Conservation (phyloP, 2,113 vertebrate species). For the Plotosus lineatus region DNA sequence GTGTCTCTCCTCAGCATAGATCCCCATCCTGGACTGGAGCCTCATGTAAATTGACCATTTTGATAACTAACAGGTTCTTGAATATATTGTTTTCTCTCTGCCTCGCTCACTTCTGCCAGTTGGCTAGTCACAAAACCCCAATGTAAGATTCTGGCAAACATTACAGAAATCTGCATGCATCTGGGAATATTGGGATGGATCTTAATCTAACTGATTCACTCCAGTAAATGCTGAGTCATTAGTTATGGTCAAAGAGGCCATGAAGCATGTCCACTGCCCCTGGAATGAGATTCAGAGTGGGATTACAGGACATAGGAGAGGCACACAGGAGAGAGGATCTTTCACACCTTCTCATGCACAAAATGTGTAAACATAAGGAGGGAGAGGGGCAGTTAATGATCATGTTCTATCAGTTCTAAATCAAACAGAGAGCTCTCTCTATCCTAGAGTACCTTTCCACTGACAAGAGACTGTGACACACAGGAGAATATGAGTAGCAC, state of each 20-base stretch:
- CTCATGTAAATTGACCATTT: conserved; percentile 36
- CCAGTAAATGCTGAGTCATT: conserved; percentile 18
- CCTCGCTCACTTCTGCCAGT: conserved; percentile 15
- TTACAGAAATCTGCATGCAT: conserved; percentile 10
- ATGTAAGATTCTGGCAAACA: background rate
- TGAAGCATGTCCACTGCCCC: conserved; percentile 6
- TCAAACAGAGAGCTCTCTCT: conserved; percentile 45
- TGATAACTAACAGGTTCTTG: conserved; percentile 37
- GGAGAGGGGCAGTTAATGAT: conserved; percentile 40
- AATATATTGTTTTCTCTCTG: conserved; percentile 21
- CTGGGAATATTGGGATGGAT: conserved; percentile 16
- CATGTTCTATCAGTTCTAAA: conserved; percentile 39
- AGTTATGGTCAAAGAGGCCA: conserved; percentile 21
- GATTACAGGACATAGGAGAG: conserved; percentile 24
- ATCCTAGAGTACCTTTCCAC: conserved; percentile 24
- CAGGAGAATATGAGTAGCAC: conserved; percentile 36
- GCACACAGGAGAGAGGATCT: background rate
- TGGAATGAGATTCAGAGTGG: conserved; percentile 8
- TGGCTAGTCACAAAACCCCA: conserved; percentile 19
- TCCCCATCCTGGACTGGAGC: conserved; percentile 25
- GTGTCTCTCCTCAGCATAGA: conserved; percentile 5
- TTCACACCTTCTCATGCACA: background rate
- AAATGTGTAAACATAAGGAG: conserved; percentile 32
- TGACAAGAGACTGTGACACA: conserved; percentile 37
- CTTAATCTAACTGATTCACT: conserved; percentile 21